Conservation (phyloP, 2,888 invertebrate genomes). For the Rugalucina vietnamica region DNA sequence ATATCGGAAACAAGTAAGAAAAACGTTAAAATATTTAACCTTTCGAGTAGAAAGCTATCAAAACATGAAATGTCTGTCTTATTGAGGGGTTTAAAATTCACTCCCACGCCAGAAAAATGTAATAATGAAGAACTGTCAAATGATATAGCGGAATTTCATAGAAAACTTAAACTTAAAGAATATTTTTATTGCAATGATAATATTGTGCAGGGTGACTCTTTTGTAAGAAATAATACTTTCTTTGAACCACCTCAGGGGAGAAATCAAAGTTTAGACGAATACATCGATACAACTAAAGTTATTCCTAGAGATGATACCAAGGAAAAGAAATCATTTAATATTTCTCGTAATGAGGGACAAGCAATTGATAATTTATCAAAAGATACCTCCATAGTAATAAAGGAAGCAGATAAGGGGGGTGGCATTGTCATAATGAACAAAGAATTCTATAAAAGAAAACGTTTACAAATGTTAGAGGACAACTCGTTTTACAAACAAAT, state of each 20-base stretch:
- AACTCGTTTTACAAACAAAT: constrained; percentile 20
- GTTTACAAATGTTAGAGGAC: constrained; percentile 28
- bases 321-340: background rate
- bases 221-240: constrained; percentile 20
- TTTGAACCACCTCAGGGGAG: constrained; percentile 4
- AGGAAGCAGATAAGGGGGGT: constrained; percentile 46
- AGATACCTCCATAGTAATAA: constrained; percentile 1
- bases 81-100: constrained; percentile 17
- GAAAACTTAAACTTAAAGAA: constrained; percentile 9
- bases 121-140: background rate
- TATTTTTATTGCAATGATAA: background rate
- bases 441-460: constrained; percentile 30
- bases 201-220: background rate
- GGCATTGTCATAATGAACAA: constrained; percentile 43
- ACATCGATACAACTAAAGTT: background rate
- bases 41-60: constrained; percentile 8
- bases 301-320: background rate
- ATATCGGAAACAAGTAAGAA: background rate
- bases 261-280: background rate
- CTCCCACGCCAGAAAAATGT: constrained; percentile 2
- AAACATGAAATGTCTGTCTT: background rate
- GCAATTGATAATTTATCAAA: background rate
- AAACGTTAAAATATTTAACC: constrained; percentile 1
- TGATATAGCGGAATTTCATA: constrained; percentile 1
- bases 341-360: background rate